Evolutionary conservation across 2,888 invertebrate species (phyloP), one percentile per base, ranked within the genome.

Genomic region (Cephus spinipes): DNA sequence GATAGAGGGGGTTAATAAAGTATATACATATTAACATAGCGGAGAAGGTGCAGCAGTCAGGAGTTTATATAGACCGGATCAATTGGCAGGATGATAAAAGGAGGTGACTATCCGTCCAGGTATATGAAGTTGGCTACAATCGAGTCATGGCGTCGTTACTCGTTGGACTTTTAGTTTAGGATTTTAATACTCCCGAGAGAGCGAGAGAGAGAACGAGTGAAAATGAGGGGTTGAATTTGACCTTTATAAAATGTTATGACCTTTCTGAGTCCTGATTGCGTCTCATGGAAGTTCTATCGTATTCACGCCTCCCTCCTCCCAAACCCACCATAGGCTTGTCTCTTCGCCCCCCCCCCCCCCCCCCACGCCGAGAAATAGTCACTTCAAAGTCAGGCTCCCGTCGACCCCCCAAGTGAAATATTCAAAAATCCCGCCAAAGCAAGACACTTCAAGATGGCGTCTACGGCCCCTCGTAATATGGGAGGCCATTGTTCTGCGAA

Each of bases 201-300:
- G 75, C 9, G 33, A 76, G 73, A 79, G 76, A 77, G 79, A 40
- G 40, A 83, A 80, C 82, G 87, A 85, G 85, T 84, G 69, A 40
- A 12, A 15, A 4, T 1, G 75, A 78, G 80, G 82, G 79, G 80
- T 74, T 79, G 80, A 78, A 84, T 86, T 82, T 87, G 88, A 89
- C 89, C 89, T 89, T 89, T 89, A 86, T 88, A 84, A 89, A 88
- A 89, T 88, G 87, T 81, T 89, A 86, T 85, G 87, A 86, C 87
- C 88, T 88, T 84, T 88, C 85, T 83, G 81, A 82, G 82, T 83
- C 84, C 84, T 86, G 86, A 87, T 87, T 89, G 85, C 85, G 69
- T 4, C 69, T 12, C 69, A 31, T 69, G 36, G 12, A 36, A 3
- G 36, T 36, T 12, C 12, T 36, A 36, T 12, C 36, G 12, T 36